Base-by-base conservation (phyloP, 2,888 invertebrate species). In the Eupithecia subfuscata region DNA sequence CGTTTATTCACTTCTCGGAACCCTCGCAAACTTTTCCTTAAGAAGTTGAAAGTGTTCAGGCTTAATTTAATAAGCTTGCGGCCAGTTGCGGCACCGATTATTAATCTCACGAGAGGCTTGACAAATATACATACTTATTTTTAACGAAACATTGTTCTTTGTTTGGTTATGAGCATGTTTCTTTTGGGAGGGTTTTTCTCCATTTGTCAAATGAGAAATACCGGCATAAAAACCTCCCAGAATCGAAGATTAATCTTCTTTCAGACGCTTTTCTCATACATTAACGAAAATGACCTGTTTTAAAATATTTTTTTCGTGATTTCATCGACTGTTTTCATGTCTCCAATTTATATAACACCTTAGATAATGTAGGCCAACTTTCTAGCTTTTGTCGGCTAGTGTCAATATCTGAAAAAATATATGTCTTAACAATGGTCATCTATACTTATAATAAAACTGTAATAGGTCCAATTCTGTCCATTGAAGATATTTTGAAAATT, bases 61-160 rank as follows among this genome's bases (percentile, higher is more conserved):
- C 43, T 22, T 68, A 68, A 45, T 68, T 68, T 40, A 43, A 68
- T 68, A 14, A 68, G 22, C 37, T 68, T 25, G 68, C 68, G 68
- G 68, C 68, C 22, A 45, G 22, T 40, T 67, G 25, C 60, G 22
- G 25, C 60, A 12, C 12, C 60, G 64, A 64, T 64, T 64, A 64
- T 68, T 68, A 43, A 68, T 48, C 37, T 67, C 25, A 22, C 40
- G 22, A 43, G 7, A 11, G n/a, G 25, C 43, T 40, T 68, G 43
- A 43, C 12, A 22, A 56, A 56, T 56, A 56, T 8, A n/a, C 18
- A 37, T n/a, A 18, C 12, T 67, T 34, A 9, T 18, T 37, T 40
- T 40, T 11, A 37, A 67, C 7, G 16, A 67, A 60, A 60, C 14
- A 12, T 60, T n/a, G 18, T 40, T 34, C 18, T 67, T 40, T 67